Percentiles rank a stretch among this genome's conserved stretches.
Conservation (phyloP, 1,140 invertebrate genomes). For the Hydropsyche tenuis region DNA sequence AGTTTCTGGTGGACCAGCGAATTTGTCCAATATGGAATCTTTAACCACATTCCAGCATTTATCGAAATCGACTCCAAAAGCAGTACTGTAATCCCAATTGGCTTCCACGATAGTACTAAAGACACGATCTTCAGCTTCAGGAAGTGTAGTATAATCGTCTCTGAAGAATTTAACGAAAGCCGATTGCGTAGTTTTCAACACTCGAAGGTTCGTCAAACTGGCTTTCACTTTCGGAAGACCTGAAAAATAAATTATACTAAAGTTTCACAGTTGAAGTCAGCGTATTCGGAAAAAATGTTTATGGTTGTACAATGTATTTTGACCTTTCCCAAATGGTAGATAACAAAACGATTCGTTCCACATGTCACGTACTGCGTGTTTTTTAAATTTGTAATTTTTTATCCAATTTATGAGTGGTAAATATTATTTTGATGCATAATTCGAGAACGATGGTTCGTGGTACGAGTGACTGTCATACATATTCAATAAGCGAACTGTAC, state of each 20-base stretch:
- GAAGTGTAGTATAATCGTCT: constrained; percentile 76
- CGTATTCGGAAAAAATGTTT: not conserved
- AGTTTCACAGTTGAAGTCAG: no score
- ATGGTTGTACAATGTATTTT: not conserved
- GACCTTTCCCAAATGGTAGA: not conserved
- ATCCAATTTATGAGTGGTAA: no score
- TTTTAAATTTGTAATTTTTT: no score
- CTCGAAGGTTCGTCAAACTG: constrained; percentile 70
- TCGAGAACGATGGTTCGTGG: no score
- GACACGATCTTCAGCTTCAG: constrained; percentile 75
- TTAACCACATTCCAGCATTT: constrained; percentile 70
- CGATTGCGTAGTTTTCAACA: constrained; percentile 79
- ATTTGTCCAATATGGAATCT: constrained; percentile 73
- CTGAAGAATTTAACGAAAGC: constrained; percentile 78
- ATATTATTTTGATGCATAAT: no score
- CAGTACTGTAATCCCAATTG: constrained; percentile 72
- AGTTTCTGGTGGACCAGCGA: constrained; percentile 71
- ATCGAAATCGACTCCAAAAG: constrained; percentile 70
- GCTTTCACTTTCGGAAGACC: constrained; percentile 61
- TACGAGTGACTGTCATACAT: not conserved
- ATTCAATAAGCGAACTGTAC: not conserved
- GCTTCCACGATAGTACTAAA: constrained; percentile 75
- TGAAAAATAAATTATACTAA: constrained; percentile 26
- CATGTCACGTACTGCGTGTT: no score
- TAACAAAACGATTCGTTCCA: not conserved